These are phyloP conservation scores for Gastrophysa polygoni DNA, from an alignment of 2,888 invertebrate species.

Conservation along the genomic window DNA sequence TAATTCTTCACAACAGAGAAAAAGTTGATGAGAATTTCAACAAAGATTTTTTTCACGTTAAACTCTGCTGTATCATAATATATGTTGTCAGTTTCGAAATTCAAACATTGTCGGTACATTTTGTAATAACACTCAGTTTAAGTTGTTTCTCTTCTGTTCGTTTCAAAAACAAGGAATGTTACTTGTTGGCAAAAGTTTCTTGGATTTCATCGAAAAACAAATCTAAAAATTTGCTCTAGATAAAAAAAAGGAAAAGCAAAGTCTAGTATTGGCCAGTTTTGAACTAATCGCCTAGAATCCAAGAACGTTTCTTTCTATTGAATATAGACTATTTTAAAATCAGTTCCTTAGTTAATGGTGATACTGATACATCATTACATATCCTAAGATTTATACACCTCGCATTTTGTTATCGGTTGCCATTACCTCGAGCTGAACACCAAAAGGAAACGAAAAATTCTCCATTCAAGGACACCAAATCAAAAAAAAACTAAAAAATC, in stretches of 20 bases:
- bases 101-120: background rate
- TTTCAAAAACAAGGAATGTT: conserved; percentile 15
- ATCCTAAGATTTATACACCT: conserved; percentile 20
- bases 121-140: background rate
- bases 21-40: conserved; percentile 20
- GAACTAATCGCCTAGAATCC: no score
- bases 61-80: background rate
- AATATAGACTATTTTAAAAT: conserved; percentile 19
- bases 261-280: no score
- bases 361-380: conserved; percentile 22
- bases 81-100: background rate
- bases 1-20: conserved; percentile 36
- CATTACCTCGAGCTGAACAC: conserved; percentile 38
- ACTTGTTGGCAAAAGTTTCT: conserved; percentile 9
- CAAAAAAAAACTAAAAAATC: conserved; percentile 36
- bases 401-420: conserved; percentile 20
- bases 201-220: conserved; percentile 2
- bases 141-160: no score
- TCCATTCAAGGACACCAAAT: conserved; percentile 47
- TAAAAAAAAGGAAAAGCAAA: background rate
- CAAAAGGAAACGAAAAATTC: conserved; percentile 46
- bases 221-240: background rate
- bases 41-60: conserved; percentile 21
- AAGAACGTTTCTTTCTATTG: background rate
- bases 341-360: conserved; percentile 27